A percentile compares a stretch with the other conserved stretches of the same genome.
Conservation (phyloP, 2,888 invertebrate genomes). For the Pollenia griseotomentosa region DNA sequence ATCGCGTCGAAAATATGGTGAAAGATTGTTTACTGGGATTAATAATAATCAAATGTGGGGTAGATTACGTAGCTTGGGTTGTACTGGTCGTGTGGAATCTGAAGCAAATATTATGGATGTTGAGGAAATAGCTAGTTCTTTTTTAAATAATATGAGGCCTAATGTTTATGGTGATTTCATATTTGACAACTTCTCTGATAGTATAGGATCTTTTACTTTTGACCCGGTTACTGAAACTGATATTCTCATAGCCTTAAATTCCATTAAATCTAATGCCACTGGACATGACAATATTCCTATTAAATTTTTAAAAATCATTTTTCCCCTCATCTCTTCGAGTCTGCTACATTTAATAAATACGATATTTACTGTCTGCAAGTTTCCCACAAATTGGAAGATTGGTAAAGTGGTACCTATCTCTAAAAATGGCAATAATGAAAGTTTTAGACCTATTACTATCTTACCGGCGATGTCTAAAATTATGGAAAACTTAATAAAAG, state of each 20-base stretch:
- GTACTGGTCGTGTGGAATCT: too few relatives aligned
- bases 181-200: background rate
- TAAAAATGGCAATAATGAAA: too few relatives aligned
- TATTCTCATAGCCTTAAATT: background rate
- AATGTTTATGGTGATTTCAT: background rate
- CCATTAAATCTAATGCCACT: conserved; percentile 18
- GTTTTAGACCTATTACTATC: too few relatives aligned
- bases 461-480: too few relatives aligned
- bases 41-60: too few relatives aligned
- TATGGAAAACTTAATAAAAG: too few relatives aligned
- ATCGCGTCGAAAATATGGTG: conserved; percentile 1
- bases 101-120: too few relatives aligned
- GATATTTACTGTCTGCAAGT: background rate
- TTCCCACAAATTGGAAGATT: background rate
- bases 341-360: conserved; percentile 10
- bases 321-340: background rate
- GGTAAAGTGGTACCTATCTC: background rate
- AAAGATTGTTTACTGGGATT: background rate
- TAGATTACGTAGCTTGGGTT: too few relatives aligned
- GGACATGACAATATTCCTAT: conserved; percentile 25
- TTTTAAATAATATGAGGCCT: too few relatives aligned
- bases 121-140: too few relatives aligned
- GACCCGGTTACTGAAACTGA: background rate
- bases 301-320: conserved; percentile 24
- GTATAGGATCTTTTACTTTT: background rate